phyloP scores from a whole-genome alignment of 2,113 vertebrate genomes.

The Triplophysa dalaica region DNA sequence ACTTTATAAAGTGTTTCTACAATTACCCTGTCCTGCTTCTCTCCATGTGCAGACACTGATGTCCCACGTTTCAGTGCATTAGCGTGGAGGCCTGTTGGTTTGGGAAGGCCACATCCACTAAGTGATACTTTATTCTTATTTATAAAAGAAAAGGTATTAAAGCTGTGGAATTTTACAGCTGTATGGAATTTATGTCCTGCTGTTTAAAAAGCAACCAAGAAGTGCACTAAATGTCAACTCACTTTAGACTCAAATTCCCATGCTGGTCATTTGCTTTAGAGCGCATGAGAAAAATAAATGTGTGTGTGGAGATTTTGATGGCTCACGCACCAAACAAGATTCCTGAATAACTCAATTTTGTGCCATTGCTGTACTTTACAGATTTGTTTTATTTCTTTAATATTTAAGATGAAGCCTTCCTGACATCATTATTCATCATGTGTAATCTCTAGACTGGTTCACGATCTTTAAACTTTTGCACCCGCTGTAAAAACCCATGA shows the following conservation, averaged over 20 bases:
- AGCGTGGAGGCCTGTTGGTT: background rate
- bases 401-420: background rate
- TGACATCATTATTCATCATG: background rate
- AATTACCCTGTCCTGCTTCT: constrained; percentile 15
- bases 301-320: constrained; percentile 63
- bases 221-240: constrained; percentile 68
- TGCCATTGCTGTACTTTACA: constrained; percentile 48
- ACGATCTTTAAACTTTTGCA: constrained; percentile 27
- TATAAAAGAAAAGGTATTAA: background rate
- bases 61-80: background rate
- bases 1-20: constrained; percentile 1
- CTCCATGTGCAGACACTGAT: background rate
- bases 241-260: constrained; percentile 57
- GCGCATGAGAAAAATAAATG: constrained; percentile 53
- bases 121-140: background rate
- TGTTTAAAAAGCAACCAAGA: constrained; percentile 53
- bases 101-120: background rate
- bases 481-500: background rate
- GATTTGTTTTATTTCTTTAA: background rate
- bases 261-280: constrained; percentile 57
- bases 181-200: constrained; percentile 58
- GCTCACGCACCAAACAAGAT: constrained; percentile 57
- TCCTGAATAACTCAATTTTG: constrained; percentile 49
- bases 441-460: constrained; percentile 1
- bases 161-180: constrained; percentile 16